Evolutionary conservation across 2,113 vertebrate genomes (phyloP), one percentile per base, ranked within the genome.

Genomic region (Etheostoma cragini): DNA sequence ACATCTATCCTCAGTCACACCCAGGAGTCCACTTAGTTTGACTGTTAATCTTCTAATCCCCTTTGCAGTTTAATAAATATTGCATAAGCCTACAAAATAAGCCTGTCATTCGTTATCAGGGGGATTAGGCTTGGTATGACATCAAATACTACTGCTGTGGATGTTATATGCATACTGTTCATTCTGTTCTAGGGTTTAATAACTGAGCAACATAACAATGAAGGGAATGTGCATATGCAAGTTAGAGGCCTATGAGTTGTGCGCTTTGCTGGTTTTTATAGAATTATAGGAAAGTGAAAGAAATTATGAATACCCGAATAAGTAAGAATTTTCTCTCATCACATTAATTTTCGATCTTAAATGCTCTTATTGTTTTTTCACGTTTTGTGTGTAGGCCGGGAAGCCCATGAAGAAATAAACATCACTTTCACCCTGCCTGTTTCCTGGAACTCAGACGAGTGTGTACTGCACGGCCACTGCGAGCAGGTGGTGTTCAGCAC

Each of bases 391-490:
- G 49, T 72, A 99, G 98, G 98, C 85, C 96, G 96, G 80, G 97
- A 98, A 94, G 96, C 97, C 81, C 97, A 98, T 0, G 98, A 99
- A 90, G 98, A 99, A 76, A 97, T 99, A 81, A 99, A 99, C 87
- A 97, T 99, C 81, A 99, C 98, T 0, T 99, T 99, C 87, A 98
- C 97, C 1, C 91, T 99, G 88, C 98, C 98, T 0, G 90, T 96
- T 4, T 97, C 97, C 81, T 99, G 98, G 98, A 99, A 96, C 79
- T 97, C 97, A 0, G 98, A 99, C 0, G 98, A 99, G 81, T 99
- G 98, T 0, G 95, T 98, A 7, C 96, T 99, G 58, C 98, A 99
- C 0, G 95, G 97, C 35, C 98, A 96, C 90, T 99, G 98, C 61
- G 98, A 98, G 93, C 98, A 99, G 95, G 97, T 97, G 72, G 97